Conservation (phyloP, 2,888 invertebrate species). For the Platycheirus rosarum region DNA sequence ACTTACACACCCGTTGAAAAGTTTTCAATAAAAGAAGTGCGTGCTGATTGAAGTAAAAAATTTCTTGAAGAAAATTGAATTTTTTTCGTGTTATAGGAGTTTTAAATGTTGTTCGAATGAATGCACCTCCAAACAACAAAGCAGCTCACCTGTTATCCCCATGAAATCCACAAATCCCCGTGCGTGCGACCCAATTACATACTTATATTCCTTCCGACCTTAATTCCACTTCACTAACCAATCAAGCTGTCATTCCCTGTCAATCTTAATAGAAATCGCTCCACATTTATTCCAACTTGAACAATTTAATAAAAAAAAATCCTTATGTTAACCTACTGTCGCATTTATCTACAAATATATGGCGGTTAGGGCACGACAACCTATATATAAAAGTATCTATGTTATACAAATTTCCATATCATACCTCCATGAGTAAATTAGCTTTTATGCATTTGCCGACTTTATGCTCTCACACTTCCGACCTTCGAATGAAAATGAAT, state of each 20-base stretch:
- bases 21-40: no score
- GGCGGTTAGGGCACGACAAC: no score
- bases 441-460: conserved; percentile 36
- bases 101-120: no score
- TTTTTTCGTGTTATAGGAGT: no score
- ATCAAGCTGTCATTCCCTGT: conserved; percentile 37
- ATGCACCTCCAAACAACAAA: no score
- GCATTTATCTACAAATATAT: background rate
- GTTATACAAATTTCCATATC: conserved; percentile 15
- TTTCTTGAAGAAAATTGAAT: no score
- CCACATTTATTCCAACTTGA: conserved; percentile 20
- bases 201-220: conserved; percentile 1
- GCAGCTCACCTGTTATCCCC: no score
- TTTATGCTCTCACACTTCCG: conserved; percentile 30
- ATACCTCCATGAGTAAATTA: conserved; percentile 28
- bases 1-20: no score
- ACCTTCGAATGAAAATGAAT: no score
- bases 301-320: conserved; percentile 38
- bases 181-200: conserved; percentile 6
- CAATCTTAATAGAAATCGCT: conserved; percentile 36
- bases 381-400: background rate
- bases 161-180: background rate
- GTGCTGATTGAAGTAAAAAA: no score
- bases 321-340: background rate
- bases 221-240: conserved; percentile 19